A percentile compares a stretch with the other conserved stretches of the same genome.
phyloP scores from a whole-genome alignment of 2,888 invertebrate species.

The Nezara viridula region DNA sequence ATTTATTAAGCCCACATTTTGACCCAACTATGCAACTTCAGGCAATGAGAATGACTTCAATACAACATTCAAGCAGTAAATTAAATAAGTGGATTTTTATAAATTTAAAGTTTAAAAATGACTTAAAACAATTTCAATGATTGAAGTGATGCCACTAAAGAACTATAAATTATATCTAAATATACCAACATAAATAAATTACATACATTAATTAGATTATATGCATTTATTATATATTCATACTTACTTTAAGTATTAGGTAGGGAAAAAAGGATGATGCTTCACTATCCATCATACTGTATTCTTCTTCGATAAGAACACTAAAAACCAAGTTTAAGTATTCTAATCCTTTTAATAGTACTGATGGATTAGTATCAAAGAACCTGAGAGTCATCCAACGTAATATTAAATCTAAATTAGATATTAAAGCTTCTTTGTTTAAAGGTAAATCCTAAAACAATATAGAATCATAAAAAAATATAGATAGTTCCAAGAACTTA shows the following conservation, averaged over 20 bases:
- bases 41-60: too few species aligned
- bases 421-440: slow-evolving; percentile 84
- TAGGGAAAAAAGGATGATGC: slow-evolving; percentile 96
- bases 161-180: not conserved
- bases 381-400: slow-evolving; percentile 97
- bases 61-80: too few species aligned
- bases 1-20: too few species aligned
- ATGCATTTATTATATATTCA: not conserved
- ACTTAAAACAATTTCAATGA: too few species aligned
- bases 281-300: slow-evolving; percentile 91
- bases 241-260: slow-evolving; percentile 87
- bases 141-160: not conserved
- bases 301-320: slow-evolving; percentile 83
- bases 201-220: not conserved
- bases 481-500: not conserved
- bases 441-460: slow-evolving; percentile 77
- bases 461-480: not conserved
- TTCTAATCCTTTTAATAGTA: slow-evolving; percentile 94
- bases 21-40: too few species aligned
- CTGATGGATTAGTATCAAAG: slow-evolving; percentile 98
- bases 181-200: too few species aligned
- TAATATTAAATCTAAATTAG: slow-evolving; percentile 93
- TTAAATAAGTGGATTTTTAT: not conserved
- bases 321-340: slow-evolving; percentile 88
- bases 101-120: too few species aligned